These are phyloP conservation scores for Melanotaenia nigrans DNA, from an alignment of 2,797 vertebrate genomes.

Conservation along the genomic window DNA sequence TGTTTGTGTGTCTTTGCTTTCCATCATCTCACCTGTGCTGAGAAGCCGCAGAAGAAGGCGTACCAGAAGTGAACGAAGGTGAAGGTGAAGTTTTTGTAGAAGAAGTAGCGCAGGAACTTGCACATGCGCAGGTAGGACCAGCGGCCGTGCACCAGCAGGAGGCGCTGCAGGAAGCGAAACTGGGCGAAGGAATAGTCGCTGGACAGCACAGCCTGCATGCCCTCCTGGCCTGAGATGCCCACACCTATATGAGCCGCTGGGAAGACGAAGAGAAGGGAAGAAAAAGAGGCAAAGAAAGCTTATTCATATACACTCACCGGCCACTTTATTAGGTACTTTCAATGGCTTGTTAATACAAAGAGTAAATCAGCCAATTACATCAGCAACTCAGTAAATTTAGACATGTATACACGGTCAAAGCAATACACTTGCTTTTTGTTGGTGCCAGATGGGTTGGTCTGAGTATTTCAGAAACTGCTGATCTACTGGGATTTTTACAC, in stretches of 20 bases:
- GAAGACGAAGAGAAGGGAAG: background rate
- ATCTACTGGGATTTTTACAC: too few species aligned
- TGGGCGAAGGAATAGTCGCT: slow-evolving; percentile 94
- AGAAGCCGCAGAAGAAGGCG: slow-evolving; percentile 95
- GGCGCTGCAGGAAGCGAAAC: slow-evolving; percentile 93
- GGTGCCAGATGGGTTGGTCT: too few species aligned
- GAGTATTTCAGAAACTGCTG: too few species aligned
- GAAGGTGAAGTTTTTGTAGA: slow-evolving; percentile 98
- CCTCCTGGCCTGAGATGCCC: slow-evolving; percentile 94
- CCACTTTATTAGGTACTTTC: too few species aligned
- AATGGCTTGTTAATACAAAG: too few species aligned
- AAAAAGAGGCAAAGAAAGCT: too few species aligned
- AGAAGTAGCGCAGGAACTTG: slow-evolving; percentile 96
- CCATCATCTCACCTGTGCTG: slow-evolving; percentile 88
- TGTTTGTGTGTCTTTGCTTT: background rate
- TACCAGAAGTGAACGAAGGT: slow-evolving; percentile 97
- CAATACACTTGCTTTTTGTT: too few species aligned
- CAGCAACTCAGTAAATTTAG: too few species aligned
- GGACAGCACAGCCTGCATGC: slow-evolving; percentile 94
- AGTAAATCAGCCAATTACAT: too few species aligned
- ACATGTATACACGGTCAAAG: too few species aligned
- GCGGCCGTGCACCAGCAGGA: slow-evolving; percentile 93
- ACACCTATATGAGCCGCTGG: slow-evolving; percentile 94
- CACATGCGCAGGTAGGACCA: slow-evolving; percentile 98
- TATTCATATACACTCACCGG: too few species aligned